Percentiles rank a stretch among this genome's conserved stretches.
Evolutionary conservation across 2,113 vertebrate species (phyloP).

Genomic region (Ameiurus melas): DNA sequence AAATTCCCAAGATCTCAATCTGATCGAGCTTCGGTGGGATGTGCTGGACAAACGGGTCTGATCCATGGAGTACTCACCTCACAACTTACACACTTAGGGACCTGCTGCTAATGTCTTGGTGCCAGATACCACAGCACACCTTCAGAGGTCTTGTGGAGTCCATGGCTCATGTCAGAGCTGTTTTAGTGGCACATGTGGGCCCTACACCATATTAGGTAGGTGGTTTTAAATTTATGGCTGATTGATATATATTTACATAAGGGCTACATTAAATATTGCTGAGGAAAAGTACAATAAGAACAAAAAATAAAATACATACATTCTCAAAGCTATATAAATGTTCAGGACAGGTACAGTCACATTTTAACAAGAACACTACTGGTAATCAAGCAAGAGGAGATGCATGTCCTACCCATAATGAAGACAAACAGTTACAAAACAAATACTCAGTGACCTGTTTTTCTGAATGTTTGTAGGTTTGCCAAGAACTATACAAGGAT

Average conservation of each 20-base stretch:
- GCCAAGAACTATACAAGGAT: slow-evolving; percentile 52
- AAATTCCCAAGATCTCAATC: too few relatives aligned
- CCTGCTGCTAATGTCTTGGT: too few relatives aligned
- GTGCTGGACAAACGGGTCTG: too few relatives aligned
- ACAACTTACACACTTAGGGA: too few relatives aligned
- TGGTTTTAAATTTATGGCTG: too few relatives aligned
- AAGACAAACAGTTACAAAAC: neutral
- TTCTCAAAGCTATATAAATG: neutral
- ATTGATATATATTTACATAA: neutral
- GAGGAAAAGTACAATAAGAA: neutral
- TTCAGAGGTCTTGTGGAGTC: too few relatives aligned
- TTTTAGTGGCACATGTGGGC: too few relatives aligned
- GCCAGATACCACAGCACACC: too few relatives aligned
- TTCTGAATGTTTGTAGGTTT: slow-evolving; percentile 53
- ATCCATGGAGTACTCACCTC: too few relatives aligned
- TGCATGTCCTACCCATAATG: neutral
- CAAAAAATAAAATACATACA: neutral
- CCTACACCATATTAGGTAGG: too few relatives aligned
- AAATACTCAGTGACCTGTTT: neutral
- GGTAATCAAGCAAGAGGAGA: neutral
- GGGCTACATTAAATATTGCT: neutral
- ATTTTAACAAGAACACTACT: neutral
- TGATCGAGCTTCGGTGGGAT: too few relatives aligned
- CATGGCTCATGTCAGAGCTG: too few relatives aligned
- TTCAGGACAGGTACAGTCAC: neutral